These are phyloP conservation scores for Danio kyathit DNA, from an alignment of 2,797 vertebrate genomes.

Conservation along the genomic window DNA sequence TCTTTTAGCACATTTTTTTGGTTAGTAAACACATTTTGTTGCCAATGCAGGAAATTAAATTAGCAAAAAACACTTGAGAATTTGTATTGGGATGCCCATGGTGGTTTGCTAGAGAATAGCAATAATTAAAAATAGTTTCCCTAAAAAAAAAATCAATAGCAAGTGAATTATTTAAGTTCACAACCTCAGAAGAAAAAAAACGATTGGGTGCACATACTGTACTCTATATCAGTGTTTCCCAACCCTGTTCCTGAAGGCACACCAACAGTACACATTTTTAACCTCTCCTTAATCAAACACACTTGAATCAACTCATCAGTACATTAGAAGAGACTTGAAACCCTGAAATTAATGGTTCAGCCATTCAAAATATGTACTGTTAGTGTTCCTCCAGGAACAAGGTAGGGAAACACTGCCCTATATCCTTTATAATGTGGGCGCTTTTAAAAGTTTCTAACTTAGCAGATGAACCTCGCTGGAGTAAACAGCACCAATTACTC, in stretches of 20 bases:
- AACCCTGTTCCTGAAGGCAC: no score
- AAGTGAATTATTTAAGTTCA: neutral
- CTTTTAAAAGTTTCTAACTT: slow-evolving; percentile 59
- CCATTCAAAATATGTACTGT: no score
- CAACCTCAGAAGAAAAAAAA: neutral
- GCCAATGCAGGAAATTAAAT: slow-evolving; percentile 4
- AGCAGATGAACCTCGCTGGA: slow-evolving; percentile 56
- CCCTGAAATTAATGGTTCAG: no score
- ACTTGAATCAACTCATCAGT: no score
- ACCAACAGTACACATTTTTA: no score
- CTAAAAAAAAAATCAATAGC: neutral
- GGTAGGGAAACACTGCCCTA: no score
- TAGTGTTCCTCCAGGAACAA: no score
- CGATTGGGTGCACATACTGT: no score
- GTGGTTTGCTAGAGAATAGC: neutral
- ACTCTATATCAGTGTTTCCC: no score
- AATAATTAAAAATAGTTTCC: neutral
- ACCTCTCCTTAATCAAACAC: no score
- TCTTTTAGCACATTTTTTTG: slow-evolving; percentile 10
- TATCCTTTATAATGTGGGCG: slow-evolving; percentile 44
- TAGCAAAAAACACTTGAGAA: neutral
- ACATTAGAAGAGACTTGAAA: no score
- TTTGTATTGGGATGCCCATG: neutral
- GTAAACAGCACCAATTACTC: slow-evolving; percentile 68
- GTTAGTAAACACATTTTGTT: slow-evolving; percentile 2